phyloP scores from a whole-genome alignment of 2,797 vertebrate genomes.

The Mastacembelus armatus region DNA sequence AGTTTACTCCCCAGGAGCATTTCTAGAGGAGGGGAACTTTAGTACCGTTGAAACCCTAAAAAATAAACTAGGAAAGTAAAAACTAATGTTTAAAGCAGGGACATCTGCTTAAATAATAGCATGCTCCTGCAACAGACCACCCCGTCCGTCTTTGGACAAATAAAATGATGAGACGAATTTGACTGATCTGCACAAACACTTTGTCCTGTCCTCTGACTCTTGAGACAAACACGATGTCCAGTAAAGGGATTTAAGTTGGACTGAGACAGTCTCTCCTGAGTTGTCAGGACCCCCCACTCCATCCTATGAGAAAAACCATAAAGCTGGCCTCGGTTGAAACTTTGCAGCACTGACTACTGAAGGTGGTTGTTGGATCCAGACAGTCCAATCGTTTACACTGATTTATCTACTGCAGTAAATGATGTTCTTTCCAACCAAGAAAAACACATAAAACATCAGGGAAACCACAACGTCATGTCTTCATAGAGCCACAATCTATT shows the following conservation, averaged over 20 bases:
- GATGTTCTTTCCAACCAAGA: slow-evolving; percentile 23
- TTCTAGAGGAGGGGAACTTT: too few species aligned
- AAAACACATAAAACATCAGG: slow-evolving; percentile 21
- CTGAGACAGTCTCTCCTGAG: slow-evolving; percentile 20
- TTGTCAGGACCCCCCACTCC: neutral
- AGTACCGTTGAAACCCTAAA: too few species aligned
- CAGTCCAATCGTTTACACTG: neutral
- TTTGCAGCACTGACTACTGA: too few species aligned
- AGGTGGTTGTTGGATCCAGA: slow-evolving; percentile 16
- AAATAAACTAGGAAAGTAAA: too few species aligned
- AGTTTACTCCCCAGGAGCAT: too few species aligned
- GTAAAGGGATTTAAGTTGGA: slow-evolving; percentile 34
- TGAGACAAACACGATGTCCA: slow-evolving; percentile 29
- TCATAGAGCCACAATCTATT: too few species aligned
- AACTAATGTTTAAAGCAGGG: too few species aligned
- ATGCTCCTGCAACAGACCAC: neutral
- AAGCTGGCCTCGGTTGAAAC: slow-evolving; percentile 11
- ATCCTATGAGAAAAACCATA: slow-evolving; percentile 8
- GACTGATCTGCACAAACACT: slow-evolving; percentile 26
- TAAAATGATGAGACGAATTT: neutral
- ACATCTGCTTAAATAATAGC: too few species aligned
- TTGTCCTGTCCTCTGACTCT: slow-evolving; percentile 4
- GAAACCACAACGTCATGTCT: slow-evolving; percentile 13
- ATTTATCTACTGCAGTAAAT: slow-evolving; percentile 37
- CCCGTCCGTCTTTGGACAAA: neutral